Base-by-base conservation (phyloP, 1,140 invertebrate species). In the Trichogramma pretiosum region DNA sequence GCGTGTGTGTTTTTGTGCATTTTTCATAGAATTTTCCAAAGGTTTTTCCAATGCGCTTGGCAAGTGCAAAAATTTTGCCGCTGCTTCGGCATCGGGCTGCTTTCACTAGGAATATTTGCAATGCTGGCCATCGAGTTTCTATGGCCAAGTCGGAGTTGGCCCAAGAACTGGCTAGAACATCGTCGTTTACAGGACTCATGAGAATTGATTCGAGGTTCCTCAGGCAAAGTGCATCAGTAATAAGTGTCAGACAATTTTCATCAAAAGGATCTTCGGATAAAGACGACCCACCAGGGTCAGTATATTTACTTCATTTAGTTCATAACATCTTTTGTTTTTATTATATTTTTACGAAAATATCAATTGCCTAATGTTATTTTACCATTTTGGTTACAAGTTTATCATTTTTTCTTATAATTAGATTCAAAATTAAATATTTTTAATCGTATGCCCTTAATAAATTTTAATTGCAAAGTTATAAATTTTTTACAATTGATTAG, bases 211-310 rank as follows among this genome's bases (percentile, higher is more conserved):
- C 50, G 11, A 36, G 39, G 30, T 36, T 36, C 17, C 49, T 24
- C 34, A 40, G 55, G 10, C 26, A 48, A 3, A 48, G 39, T 21
- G 50, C 50, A 7, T 45, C 56, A 3, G 24, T 57, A 7, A 38
- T 54, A 1, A 48, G 28, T 0, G 34, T 62, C 14, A 59, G 61
- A 50, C 47, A 47, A 3, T 65, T 61, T 41, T 56, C 63, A 0
- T 48, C 62, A 0, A 63, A 58, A 48, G 56, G 46, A 34, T 39
- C 49, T 7, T 54, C 36, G 3, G 55, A 64, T 40, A 61, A 50
- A 16, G 57, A 59, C 37, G 39, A 56, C 10, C 41, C 58, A 13
- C 41, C 58, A 10, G 52, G 46, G 63, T 67, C 56, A 55, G 43
- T 50, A 32, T n/a, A 11, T 9, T 47, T 16, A 23, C 9, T 40